Evolutionary conservation across 2,888 invertebrate species (phyloP), one percentile per base, ranked within the genome.

Genomic region (Allacma fusca): DNA sequence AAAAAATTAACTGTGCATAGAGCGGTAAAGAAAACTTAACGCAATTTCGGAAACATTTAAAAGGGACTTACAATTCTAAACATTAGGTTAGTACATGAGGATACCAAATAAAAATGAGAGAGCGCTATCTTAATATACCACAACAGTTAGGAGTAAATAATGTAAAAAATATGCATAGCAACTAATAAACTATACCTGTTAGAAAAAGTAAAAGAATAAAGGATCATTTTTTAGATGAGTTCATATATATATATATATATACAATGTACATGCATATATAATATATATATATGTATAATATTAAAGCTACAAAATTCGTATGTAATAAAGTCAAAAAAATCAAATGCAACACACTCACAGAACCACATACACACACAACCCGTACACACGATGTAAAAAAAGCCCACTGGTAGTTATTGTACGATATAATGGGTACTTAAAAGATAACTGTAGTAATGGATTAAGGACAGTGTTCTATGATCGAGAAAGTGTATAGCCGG

Each of bases 41-140:
- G 65, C 65, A 65, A 23, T 65, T 65, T 65, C n/a, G n/a, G 65
- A 28, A 65, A 65, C 29, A 65, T 65, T 28, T 28, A 65, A 65
- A 65, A 65, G 65, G 65, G 65, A 65, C 65, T 65, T 65, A 65
- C 26, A 65, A 65, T 65, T 50, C 50, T 50, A 50, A 50, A 50
- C 2, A 34, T 12, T 50, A 50, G 50, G 50, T 50, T 50, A n/a
- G n/a, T n/a, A n/a, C n/a, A n/a, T n/a, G n/a, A n/a, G n/a, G n/a
- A 50, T 50, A 50, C 50, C 50, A 50, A 50, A 50, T 50, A 50
- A 50, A 50, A 50, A n/a, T 19, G 9, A 50, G 50, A 50, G n/a
- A 50, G 19, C 50, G 50, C 50, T 50, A 50, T 50, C 50, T 50
- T n/a, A 21, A 29, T 13, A 68, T n/a, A 23, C 21, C 19, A 68